Evolutionary conservation across 2,888 invertebrate species (phyloP), one percentile per base, ranked within the genome.

Genomic region (Mylabris sibirica): DNA sequence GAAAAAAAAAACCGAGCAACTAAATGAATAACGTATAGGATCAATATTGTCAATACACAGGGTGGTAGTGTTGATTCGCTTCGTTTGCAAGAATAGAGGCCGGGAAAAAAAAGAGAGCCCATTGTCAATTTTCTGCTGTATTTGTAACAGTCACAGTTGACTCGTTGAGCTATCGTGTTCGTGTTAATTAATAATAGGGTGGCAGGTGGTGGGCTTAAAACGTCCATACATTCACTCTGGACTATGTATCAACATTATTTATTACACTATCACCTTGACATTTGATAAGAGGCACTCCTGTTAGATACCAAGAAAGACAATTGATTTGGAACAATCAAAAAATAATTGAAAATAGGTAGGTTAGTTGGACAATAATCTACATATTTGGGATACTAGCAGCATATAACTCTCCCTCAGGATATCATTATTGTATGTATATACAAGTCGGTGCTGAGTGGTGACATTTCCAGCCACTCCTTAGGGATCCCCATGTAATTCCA

Each of bases 401-500:
- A n/a, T n/a, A n/a, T n/a, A n/a, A n/a, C n/a, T 65, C 2, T 79
- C 83, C 82, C 80, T 64, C 70, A 82, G 80, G 82, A 82, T 81
- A 80, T 80, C 81, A 82, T 82, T 83, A 83, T 83, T 83, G 82
- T 81, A 81, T 79, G 81, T 84, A 81, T 79, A 81, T 84, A 82
- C 81, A 83, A 83, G 81, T 81, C 80, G 78, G 78, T 77, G 81
- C 79, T 80, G 83, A 84, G 84, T 84, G 84, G 82, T 84, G 84
- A 84, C 84, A 84, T 84, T 84, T 84, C 70, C 79, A 81, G 76
- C 76, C 73, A 77, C n/a, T 78, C 84, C 82, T 72, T 65, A 60
- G 84, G 84, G 84, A 83, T 80, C 80, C 82, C 80, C 82, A 81
- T 82, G 81, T 82, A 83, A 84, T 84, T 84, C 81, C 80, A 79